phyloP scores from a whole-genome alignment of 2,113 vertebrate genomes.

The Engraulis encrasicolus region DNA sequence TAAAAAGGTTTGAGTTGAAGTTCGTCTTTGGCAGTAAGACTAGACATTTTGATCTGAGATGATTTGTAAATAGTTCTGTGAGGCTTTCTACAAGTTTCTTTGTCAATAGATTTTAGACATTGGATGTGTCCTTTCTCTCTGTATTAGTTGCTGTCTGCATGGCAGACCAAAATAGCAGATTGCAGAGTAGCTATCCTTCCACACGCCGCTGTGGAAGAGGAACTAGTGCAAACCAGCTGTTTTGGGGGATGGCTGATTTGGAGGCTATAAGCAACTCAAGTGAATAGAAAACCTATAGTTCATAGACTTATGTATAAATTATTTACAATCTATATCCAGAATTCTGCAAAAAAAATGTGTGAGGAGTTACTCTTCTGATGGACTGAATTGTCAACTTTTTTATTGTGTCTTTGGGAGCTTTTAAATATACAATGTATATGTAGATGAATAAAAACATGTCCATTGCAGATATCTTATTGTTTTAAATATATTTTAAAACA shows the following conservation, averaged over 20 bases:
- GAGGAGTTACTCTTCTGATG: not conserved
- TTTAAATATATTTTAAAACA: not conserved
- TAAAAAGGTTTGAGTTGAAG: not conserved
- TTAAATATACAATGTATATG: not conserved
- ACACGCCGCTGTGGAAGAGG: conserved; percentile 35
- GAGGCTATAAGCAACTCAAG: conserved; percentile 3
- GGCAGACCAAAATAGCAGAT: conserved; percentile 58
- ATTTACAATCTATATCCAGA: not conserved
- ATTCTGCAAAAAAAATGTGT: not conserved
- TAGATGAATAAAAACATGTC: not conserved
- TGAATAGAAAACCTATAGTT: not conserved
- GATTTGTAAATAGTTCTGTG: not conserved
- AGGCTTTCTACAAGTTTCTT: not conserved
- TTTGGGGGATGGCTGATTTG: conserved; percentile 32
- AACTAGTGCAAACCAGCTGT: conserved; percentile 53
- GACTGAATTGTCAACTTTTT: not conserved
- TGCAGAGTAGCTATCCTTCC: conserved; percentile 49
- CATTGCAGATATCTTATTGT: not conserved
- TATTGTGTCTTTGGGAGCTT: not conserved
- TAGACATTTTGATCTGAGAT: not conserved
- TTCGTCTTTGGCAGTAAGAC: not conserved
- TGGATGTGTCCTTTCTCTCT: conserved; percentile 43
- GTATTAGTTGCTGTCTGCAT: conserved; percentile 59
- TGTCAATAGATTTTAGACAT: not conserved
- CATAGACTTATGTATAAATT: not conserved